phyloP scores from a whole-genome alignment of 2,797 vertebrate genomes.

The Enteromius viviparus region DNA sequence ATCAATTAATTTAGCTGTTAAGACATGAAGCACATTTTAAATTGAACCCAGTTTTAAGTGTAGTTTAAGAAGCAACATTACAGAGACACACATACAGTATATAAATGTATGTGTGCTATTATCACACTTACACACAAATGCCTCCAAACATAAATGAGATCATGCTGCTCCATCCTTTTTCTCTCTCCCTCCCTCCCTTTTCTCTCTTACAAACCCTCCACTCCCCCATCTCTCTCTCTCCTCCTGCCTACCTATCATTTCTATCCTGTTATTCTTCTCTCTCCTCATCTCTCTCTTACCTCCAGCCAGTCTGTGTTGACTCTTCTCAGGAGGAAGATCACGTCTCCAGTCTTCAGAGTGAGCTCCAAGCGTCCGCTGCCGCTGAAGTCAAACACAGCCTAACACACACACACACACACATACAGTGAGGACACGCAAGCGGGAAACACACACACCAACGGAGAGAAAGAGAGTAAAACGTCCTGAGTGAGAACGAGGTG shows the following conservation, averaged over 20 bases:
- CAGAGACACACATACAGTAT: neutral
- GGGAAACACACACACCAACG: constrained; percentile 37
- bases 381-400: constrained; percentile 93
- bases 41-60: neutral
- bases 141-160: constrained; percentile 24
- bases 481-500: constrained; percentile 39
- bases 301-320: constrained; percentile 96
- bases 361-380: constrained; percentile 86
- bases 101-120: neutral
- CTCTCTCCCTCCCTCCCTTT: constrained; percentile 7
- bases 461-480: constrained; percentile 38
- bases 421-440: constrained; percentile 53
- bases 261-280: constrained; percentile 31
- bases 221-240: neutral
- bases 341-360: constrained; percentile 87
- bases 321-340: constrained; percentile 92
- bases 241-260: constrained; percentile 1
- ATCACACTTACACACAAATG: neutral
- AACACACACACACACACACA: constrained; percentile 57
- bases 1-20: neutral
- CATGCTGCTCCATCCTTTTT: neutral
- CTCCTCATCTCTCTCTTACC: constrained; percentile 70
- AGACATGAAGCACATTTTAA: neutral
- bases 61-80: neutral
- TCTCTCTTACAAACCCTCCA: no score